A percentile compares a stretch with the other conserved stretches of the same genome.
Conservation (phyloP, 2,113 vertebrate species). For the Isurus oxyrinchus region DNA sequence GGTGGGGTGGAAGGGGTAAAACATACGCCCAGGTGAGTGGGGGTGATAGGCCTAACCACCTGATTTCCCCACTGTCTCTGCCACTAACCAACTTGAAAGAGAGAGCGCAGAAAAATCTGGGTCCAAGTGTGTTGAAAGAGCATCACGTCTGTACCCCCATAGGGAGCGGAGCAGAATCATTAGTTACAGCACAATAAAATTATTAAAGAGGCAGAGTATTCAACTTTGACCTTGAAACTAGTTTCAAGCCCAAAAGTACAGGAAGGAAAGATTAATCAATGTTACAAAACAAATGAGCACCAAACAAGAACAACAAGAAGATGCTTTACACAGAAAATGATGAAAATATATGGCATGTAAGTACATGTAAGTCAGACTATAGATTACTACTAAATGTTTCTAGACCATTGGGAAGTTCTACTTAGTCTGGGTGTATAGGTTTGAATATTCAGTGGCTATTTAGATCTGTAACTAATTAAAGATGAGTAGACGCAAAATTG, state of each 20-base stretch:
- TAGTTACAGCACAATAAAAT: neutral
- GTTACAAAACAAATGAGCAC: neutral
- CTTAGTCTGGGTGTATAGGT: neutral
- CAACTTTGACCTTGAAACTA: neutral
- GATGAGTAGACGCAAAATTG: too few relatives aligned
- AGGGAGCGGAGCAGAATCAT: neutral
- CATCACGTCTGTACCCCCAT: neutral
- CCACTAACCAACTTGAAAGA: neutral
- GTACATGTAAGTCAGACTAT: neutral
- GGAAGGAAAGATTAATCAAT: neutral
- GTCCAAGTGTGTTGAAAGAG: neutral
- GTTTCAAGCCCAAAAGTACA: neutral
- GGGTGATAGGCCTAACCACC: neutral
- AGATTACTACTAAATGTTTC: neutral
- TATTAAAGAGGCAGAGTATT: neutral
- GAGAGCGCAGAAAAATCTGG: neutral
- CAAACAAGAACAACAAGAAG: neutral
- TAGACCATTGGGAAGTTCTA: neutral
- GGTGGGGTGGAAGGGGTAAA: neutral
- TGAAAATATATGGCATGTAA: neutral
- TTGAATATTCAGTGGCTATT: neutral
- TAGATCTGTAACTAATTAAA: neutral
- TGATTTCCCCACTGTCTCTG: neutral
- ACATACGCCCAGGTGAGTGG: neutral
- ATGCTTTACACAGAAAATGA: neutral